Evolutionary conservation across 2,888 invertebrate species (phyloP).

Genomic region (Dioctria rufipes): DNA sequence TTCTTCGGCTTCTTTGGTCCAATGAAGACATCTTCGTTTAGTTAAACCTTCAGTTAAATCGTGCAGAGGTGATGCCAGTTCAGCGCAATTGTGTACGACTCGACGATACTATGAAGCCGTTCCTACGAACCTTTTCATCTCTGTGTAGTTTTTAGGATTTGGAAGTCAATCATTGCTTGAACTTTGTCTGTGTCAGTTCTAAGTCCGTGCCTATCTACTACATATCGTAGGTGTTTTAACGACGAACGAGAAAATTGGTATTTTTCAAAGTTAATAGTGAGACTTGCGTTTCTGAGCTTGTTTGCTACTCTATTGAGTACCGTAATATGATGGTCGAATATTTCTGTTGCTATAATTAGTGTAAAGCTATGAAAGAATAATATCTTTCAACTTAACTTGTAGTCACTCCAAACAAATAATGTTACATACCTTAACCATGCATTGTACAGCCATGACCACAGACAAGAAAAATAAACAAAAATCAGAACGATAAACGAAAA

Average conservation of each 20-base stretch:
- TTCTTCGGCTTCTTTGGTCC: no score
- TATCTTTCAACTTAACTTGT: no score
- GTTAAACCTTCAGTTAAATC: no score
- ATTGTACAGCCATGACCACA: no score
- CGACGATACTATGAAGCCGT: neutral
- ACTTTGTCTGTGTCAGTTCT: constrained; percentile 7
- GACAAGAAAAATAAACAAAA: no score
- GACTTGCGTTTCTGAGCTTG: neutral
- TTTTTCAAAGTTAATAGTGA: neutral
- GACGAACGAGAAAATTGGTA: neutral
- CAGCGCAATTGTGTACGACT: no score
- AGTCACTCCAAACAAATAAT: no score
- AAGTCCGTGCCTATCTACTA: neutral
- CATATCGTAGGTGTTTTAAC: neutral
- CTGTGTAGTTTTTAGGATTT: neutral
- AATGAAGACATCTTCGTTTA: no score
- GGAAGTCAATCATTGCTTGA: constrained; percentile 2
- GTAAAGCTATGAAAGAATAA: no score
- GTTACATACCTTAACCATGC: no score
- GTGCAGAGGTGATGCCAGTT: no score
- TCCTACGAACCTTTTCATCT: neutral
- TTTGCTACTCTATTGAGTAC: neutral
- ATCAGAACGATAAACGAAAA: no score
- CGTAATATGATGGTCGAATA: neutral
- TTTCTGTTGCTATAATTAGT: neutral